Evolutionary conservation across 2,888 invertebrate genomes (phyloP), one percentile per base, ranked within the genome.

Genomic region (Mythimna loreyi): DNA sequence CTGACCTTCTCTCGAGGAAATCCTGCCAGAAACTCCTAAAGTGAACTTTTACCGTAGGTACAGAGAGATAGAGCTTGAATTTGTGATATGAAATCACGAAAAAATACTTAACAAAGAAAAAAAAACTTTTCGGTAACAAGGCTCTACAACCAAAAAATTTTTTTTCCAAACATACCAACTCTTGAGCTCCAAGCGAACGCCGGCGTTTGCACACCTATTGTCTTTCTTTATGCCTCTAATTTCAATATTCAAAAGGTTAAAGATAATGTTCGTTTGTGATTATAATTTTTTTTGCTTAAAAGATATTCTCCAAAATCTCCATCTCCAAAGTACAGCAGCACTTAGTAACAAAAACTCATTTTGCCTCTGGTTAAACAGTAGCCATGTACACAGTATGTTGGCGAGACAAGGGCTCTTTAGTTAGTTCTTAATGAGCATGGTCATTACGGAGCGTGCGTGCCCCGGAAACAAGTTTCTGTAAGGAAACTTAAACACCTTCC

Each of bases 371-470:
- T 70, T 70, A 58, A 71, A 69, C 72, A 68, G 68, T 67, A 66
- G 70, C 65, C 52, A 72, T 82, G 82, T 75, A 78, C 75, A 81
- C 65, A 75, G 67, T 81, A 61, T 63, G 72, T 28, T 53, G 63
- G 67, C 78, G 69, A 84, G 83, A 79, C 79, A 77, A 72, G 83
- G 75, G 67, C 68, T 78, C 79, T 86, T 67, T 80, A 81, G 86
- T 86, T 89, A 85, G 4, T 85, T 84, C 85, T 87, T 91, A 91
- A 91, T 91, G 91, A 90, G 89, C 87, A 79, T 75, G 84, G 88
- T 88, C 89, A 87, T 91, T 91, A 89, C 86, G 66, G 74, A 74
- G 82, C 85, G 87, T 87, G 86, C 88, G 87, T 89, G 87, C 75
- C 70, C 72, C 82, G 86, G 86, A 85, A 87, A 83, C 82, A 83